phyloP scores from a whole-genome alignment of 2,797 vertebrate genomes.

The Oryzias dopingdopingensis region DNA sequence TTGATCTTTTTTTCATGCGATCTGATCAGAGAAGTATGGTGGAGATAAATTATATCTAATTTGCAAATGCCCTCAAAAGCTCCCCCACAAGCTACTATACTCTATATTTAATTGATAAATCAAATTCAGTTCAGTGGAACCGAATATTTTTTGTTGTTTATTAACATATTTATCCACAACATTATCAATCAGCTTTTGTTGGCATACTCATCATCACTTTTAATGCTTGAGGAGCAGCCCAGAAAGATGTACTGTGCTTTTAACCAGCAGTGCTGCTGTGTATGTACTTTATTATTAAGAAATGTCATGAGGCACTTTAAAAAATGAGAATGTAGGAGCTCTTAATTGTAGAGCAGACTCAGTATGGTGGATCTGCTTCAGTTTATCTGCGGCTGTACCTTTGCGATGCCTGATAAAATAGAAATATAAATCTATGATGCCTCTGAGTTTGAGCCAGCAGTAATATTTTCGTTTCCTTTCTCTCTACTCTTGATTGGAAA shows the following conservation, averaged over 20 bases:
- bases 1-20: too few species aligned
- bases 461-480: not conserved
- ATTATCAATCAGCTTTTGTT: constrained; percentile 7
- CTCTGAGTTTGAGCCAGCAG: constrained; percentile 42
- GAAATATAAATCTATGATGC: constrained; percentile 52
- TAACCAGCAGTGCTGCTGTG: constrained; percentile 1
- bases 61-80: too few species aligned
- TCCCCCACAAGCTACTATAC: too few species aligned
- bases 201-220: constrained; percentile 8
- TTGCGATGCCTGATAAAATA: constrained; percentile 19
- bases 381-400: constrained; percentile 32
- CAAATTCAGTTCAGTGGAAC: constrained; percentile 7
- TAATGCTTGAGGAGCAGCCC: constrained; percentile 21
- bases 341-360: constrained; percentile 12
- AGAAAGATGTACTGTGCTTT: constrained; percentile 1
- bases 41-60: too few species aligned
- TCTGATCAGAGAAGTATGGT: too few species aligned
- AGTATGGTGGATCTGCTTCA: constrained; percentile 7
- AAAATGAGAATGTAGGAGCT: constrained; percentile 11
- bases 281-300: constrained; percentile 1
- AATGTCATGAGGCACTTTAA: constrained; percentile 22
- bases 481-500: constrained; percentile 9
- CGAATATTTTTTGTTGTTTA: constrained; percentile 12
- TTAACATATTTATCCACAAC: not conserved
- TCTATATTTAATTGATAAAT: not conserved